Evolutionary conservation across 2,113 vertebrate genomes (phyloP).

Genomic region (Calyptomena viridis): DNA sequence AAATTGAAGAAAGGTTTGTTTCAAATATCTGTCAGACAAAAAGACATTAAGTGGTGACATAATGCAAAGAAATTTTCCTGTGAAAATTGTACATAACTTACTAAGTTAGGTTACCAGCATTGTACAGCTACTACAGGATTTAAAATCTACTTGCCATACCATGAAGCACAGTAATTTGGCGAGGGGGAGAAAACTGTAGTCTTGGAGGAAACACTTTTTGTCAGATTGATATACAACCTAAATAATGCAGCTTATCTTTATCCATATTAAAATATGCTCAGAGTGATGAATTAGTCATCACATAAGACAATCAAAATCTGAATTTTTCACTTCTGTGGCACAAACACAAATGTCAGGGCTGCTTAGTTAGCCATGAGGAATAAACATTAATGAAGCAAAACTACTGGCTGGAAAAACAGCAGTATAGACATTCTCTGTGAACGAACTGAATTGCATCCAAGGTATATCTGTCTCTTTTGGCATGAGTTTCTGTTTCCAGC

Average conservation of each 20-base stretch:
- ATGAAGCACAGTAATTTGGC: neutral
- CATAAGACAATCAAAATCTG: neutral
- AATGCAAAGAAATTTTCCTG: neutral
- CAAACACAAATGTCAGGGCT: neutral
- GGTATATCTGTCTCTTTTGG: neutral
- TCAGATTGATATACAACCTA: neutral
- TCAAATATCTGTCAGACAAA: neutral
- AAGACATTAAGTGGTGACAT: neutral
- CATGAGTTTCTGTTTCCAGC: neutral
- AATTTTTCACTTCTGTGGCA: neutral
- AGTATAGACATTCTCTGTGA: neutral
- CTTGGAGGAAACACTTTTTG: neutral
- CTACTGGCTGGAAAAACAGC: neutral
- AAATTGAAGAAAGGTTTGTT: neutral
- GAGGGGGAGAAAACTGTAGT: neutral
- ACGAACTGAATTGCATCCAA: neutral
- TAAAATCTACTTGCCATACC: neutral
- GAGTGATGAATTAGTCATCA: neutral
- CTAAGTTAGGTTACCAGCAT: neutral
- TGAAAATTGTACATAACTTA: neutral
- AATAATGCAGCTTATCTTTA: neutral
- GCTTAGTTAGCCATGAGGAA: neutral
- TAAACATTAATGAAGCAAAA: conserved; percentile 10
- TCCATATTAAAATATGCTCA: neutral
- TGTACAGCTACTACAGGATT: neutral